Conservation (phyloP, 2,113 vertebrate genomes). For the Lichenostomus cassidix region DNA sequence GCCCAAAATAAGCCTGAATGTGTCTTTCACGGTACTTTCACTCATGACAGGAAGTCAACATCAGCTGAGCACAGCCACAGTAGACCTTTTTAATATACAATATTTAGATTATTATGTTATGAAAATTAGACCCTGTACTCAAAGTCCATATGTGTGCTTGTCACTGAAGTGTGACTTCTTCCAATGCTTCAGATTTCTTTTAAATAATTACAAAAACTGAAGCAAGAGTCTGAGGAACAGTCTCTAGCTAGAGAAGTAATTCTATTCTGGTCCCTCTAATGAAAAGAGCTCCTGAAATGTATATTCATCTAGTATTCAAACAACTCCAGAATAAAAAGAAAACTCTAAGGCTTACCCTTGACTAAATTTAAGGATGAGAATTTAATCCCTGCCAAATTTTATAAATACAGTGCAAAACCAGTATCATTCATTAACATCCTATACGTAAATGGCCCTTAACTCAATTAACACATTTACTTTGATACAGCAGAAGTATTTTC, state of each 20-base stretch:
- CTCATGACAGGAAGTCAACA: not conserved
- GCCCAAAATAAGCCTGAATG: not conserved
- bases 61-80: not conserved
- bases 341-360: not conserved
- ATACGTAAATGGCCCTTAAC: fast-evolving
- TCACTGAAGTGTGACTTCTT: not conserved
- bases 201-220: not conserved
- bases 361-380: not conserved
- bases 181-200: not conserved
- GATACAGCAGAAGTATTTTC: not conserved
- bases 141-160: not conserved
- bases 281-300: not conserved
- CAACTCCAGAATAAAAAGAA: not conserved
- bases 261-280: not conserved
- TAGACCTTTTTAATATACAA: not conserved
- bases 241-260: not conserved
- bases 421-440: not conserved
- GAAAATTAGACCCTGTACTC: not conserved
- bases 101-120: not conserved
- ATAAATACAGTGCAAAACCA: not conserved
- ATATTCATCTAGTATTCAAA: not conserved
- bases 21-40: not conserved
- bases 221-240: not conserved
- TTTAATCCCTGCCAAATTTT: not conserved
- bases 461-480: not conserved